Evolutionary conservation across 2,797 vertebrate genomes (phyloP), one percentile per base, ranked within the genome.

Genomic region (Chromis chromis): DNA sequence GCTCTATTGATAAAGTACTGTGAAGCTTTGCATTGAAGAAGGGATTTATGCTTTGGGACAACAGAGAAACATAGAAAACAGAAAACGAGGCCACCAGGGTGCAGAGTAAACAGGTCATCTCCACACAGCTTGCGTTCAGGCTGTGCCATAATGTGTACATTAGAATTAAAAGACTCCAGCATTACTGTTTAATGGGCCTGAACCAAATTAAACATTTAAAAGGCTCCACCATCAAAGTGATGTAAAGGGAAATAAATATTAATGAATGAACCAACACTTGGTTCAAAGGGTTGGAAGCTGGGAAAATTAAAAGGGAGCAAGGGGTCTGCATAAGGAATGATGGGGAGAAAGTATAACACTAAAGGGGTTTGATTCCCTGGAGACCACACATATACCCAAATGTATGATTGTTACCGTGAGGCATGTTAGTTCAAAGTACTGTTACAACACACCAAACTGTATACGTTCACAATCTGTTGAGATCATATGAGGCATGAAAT

Each of bases 161-260:
- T 91, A 84, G 81, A 82, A 89, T 88, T 87, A 88, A 91, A 86
- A 82, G 71, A 79, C 76, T 83, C 28, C 19, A 3, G 59, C 86
- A 84, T 89, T 83, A 86, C 86, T 86, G 86, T 88, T 92, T 92
- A 89, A 92, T 91, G 88, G 76, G 48, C 77, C 72, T 78, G 78
- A 90, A 87, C 79, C 75, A 78, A 88, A 91, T 92, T 60, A 92
- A 92, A 88, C 83, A 92, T 92, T 92, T 88, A 90, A 89, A 76
- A 85, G 76, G 79, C 84, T 85, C 49, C 69, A 68, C 71, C 82
- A 89, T 91, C 88, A 89, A 85, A 90, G 87, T 72, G 71, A 88
- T 79, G 83, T 89, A 86, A 91, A 89, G 79, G 65, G 60, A 76
- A 88, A 87, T 91, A 81, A 86, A 90, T 91, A 91, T 92, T 91